Conservation (phyloP, 2,888 invertebrate genomes). For the Orthosia cruda region DNA sequence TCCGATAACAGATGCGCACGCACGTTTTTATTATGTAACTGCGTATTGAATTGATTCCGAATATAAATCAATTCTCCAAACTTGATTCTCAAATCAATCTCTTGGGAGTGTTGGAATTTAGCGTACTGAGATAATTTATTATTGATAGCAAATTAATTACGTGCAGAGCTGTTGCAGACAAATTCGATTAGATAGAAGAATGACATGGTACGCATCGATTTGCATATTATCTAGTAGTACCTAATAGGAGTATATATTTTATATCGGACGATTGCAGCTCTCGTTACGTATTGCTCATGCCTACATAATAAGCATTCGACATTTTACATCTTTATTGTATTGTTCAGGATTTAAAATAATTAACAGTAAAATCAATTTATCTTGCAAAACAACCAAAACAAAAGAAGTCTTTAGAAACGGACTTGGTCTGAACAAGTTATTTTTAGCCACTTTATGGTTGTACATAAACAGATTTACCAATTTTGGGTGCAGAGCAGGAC, state of each 20-base stretch:
- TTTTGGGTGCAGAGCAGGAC: background rate
- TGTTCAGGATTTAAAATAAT: background rate
- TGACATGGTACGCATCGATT: constrained; percentile 15
- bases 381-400: background rate
- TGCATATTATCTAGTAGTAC: constrained; percentile 13
- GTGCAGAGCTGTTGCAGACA: constrained; percentile 11
- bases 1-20: constrained; percentile 20
- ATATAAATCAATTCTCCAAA: constrained; percentile 31
- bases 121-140: constrained; percentile 30
- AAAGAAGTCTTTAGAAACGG: background rate
- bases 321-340: constrained; percentile 3
- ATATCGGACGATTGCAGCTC: background rate
- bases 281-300: background rate
- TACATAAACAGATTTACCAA: background rate
- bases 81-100: constrained; percentile 20
- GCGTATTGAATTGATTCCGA: constrained; percentile 28
- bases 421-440: background rate
- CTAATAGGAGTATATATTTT: background rate
- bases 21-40: constrained; percentile 39
- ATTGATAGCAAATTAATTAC: constrained; percentile 36
- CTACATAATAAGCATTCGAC: background rate
- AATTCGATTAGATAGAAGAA: constrained; percentile 31
- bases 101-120: constrained; percentile 15
- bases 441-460: background rate
- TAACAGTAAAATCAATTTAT: background rate